These are phyloP conservation scores for Sarcophaga peregrina DNA, from an alignment of 1,140 invertebrate species.

Conservation along the genomic window DNA sequence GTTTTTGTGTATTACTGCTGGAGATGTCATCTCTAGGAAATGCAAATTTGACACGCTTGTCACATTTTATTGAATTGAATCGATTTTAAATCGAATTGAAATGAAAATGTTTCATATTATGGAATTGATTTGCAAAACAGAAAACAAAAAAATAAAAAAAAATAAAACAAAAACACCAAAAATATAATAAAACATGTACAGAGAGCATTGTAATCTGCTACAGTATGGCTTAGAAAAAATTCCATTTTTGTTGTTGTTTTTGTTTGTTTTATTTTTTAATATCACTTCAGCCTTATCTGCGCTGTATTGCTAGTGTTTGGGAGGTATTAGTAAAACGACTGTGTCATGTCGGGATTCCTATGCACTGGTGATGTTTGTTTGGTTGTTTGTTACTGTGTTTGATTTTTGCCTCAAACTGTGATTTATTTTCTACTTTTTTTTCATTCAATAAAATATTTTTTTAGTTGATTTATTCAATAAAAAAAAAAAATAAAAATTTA, in stretches of 20 bases:
- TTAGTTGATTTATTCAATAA: conserved; percentile 32
- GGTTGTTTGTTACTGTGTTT: neutral
- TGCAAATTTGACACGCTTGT: conserved; percentile 41
- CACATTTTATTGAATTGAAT: conserved; percentile 41
- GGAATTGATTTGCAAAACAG: conserved; percentile 30
- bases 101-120: conserved; percentile 42
- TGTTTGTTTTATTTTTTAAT: neutral
- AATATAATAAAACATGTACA: neutral
- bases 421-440: neutral
- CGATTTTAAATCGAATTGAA: conserved; percentile 42
- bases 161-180: neutral
- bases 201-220: neutral
- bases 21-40: conserved; percentile 39
- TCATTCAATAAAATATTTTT: conserved; percentile 34
- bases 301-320: neutral
- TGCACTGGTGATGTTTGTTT: neutral
- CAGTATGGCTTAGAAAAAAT: neutral
- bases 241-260: no score
- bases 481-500: neutral
- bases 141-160: neutral
- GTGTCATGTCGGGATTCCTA: neutral
- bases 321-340: neutral
- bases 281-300: neutral
- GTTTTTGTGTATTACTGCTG: neutral
- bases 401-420: neutral